Percentiles rank a stretch among this genome's conserved stretches.
Evolutionary conservation across 2,797 vertebrate species (phyloP).

Genomic region (Cossypha dichroa): DNA sequence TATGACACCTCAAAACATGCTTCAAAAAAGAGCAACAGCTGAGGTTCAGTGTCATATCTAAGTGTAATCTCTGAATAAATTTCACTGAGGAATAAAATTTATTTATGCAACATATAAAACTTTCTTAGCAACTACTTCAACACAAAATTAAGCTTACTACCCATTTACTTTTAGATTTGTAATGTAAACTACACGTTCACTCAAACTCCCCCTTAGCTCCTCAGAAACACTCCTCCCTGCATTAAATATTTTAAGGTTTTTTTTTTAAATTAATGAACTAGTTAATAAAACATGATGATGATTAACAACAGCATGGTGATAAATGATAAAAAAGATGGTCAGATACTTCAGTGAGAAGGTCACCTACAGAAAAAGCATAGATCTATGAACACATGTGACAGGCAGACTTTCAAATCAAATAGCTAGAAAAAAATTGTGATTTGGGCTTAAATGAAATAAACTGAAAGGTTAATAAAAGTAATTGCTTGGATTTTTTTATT

Average conservation of each 20-base stretch:
- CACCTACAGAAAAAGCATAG: neutral
- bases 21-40: neutral
- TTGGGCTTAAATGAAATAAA: neutral
- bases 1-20: neutral
- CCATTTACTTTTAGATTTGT: neutral
- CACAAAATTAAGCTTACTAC: neutral
- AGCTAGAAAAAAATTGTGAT: neutral
- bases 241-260: neutral
- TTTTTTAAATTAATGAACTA: neutral
- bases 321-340: neutral
- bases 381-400: neutral
- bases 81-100: neutral
- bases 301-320: rapidly evolving
- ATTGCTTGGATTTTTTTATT: neutral
- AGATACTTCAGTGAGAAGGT: neutral
- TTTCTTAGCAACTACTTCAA: neutral
- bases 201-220: neutral
- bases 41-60: neutral
- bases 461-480: neutral
- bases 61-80: neutral
- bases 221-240: neutral
- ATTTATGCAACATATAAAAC: neutral
- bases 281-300: neutral
- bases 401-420: neutral
- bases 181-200: neutral